Evolutionary conservation across 2,113 vertebrate genomes (phyloP).

Genomic region (Motacilla alba): DNA sequence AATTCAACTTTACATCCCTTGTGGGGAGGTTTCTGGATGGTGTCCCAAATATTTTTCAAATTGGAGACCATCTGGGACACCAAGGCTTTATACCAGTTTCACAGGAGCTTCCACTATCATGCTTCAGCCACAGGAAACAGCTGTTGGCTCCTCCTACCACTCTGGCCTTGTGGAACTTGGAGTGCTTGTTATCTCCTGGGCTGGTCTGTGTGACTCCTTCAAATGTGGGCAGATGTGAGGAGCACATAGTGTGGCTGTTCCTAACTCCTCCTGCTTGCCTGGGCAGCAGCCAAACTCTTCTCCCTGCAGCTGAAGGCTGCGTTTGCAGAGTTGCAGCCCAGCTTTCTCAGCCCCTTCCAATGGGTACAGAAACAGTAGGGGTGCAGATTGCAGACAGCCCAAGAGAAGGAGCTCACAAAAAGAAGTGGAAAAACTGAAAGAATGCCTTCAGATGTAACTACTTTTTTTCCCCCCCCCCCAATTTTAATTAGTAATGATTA

Average conservation of each 20-base stretch:
- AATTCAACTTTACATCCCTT: neutral
- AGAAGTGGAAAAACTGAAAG: neutral
- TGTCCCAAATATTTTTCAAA: neutral
- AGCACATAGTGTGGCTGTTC: neutral
- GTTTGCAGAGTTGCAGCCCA: accelerated
- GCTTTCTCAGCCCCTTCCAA: neutral
- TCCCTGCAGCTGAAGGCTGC: neutral
- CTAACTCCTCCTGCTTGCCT: neutral
- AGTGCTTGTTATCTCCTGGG: neutral
- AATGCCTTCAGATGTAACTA: neutral
- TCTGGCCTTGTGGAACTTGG: neutral
- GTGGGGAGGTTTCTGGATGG: neutral
- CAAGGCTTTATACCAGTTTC: neutral
- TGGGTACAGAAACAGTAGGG: neutral
- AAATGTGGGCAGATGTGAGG: neutral
- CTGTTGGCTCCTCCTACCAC: neutral
- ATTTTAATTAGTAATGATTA: neutral
- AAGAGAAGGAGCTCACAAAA: neutral
- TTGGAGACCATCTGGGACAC: neutral
- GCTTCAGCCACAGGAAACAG: neutral
- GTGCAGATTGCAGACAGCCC: neutral
- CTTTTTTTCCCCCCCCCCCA: accelerated
- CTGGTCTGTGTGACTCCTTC: neutral
- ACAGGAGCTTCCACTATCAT: neutral
- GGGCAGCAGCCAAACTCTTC: neutral